Evolutionary conservation across 2,888 invertebrate genomes (phyloP).

Genomic region (Athalia circularis): DNA sequence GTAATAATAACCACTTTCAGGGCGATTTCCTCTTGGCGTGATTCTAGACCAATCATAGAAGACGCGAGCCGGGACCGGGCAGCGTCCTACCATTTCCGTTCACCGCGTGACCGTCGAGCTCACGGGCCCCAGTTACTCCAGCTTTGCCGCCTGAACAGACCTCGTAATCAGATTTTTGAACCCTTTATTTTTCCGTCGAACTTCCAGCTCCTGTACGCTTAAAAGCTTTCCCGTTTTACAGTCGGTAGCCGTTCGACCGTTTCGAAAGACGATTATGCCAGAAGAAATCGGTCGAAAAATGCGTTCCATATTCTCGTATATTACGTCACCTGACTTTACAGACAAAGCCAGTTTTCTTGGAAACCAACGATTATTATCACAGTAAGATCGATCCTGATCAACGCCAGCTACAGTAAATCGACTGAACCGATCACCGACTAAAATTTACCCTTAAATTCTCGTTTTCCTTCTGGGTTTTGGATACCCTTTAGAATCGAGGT

Average conservation of each 20-base stretch:
- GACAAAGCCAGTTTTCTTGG: slow-evolving; percentile 2
- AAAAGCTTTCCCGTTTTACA: background rate
- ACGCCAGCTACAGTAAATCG: background rate
- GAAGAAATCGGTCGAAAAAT: no score
- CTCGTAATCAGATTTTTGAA: slow-evolving; percentile 66
- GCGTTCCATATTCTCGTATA: background rate
- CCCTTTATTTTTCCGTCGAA: slow-evolving; percentile 59
- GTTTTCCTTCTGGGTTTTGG: background rate
- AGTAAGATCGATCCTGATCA: slow-evolving; percentile 22
- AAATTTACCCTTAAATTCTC: no score
- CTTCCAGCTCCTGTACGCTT: slow-evolving; percentile 33
- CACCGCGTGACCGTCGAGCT: slow-evolving; percentile 39
- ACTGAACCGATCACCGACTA: background rate
- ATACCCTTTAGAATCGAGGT: background rate
- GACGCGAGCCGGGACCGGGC: slow-evolving; percentile 53
- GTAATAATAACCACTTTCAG: slow-evolving; percentile 74
- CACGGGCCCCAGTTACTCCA: slow-evolving; percentile 27
- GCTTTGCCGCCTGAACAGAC: slow-evolving; percentile 43
- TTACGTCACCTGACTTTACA: background rate
- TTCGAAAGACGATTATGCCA: slow-evolving; percentile 1
- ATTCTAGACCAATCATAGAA: slow-evolving; percentile 68
- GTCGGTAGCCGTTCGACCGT: background rate
- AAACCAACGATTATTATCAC: slow-evolving; percentile 12
- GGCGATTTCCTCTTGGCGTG: slow-evolving; percentile 69
- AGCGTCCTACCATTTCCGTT: slow-evolving; percentile 68